A percentile compares a stretch with the other conserved stretches of the same genome.
phyloP scores from a whole-genome alignment of 2,888 invertebrate genomes.

The Onthophagus sagittarius region DNA sequence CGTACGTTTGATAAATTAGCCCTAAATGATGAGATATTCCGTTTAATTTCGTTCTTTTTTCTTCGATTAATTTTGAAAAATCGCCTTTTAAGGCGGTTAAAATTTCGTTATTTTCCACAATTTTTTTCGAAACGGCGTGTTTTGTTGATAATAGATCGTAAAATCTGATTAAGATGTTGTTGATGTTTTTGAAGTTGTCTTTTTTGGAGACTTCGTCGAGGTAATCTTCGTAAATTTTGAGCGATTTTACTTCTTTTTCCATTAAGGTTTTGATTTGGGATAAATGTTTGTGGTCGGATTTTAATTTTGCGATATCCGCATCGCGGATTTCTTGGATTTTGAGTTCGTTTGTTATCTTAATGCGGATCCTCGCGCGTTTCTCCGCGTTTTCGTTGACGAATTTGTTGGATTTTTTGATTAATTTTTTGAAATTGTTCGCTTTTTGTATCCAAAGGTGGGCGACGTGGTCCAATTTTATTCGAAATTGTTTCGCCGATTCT shows the following conservation, averaged over 20 bases:
- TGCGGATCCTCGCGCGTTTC: background rate
- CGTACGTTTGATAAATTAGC: no score
- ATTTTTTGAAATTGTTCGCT: background rate
- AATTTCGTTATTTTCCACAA: background rate
- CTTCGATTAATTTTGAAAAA: background rate
- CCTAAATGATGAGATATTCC: no score
- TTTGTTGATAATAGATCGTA: background rate
- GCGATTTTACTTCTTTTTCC: background rate
- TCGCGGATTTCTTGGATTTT: background rate
- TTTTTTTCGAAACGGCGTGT: background rate
- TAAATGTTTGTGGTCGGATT: background rate
- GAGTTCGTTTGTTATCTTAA: background rate
- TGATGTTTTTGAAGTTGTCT: background rate
- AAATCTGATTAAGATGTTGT: background rate
- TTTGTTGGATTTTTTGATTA: background rate
- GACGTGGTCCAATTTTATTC: no score
- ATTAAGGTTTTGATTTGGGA: background rate
- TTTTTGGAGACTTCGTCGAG: background rate
- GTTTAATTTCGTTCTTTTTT: no score
- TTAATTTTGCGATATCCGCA: background rate
- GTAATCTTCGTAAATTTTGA: background rate
- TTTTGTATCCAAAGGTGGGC: background rate
- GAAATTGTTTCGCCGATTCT: no score
- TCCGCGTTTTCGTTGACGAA: background rate
- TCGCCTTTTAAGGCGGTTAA: background rate